Base-by-base conservation (phyloP, 2,888 invertebrate species). In the Marronus borbonicus region DNA sequence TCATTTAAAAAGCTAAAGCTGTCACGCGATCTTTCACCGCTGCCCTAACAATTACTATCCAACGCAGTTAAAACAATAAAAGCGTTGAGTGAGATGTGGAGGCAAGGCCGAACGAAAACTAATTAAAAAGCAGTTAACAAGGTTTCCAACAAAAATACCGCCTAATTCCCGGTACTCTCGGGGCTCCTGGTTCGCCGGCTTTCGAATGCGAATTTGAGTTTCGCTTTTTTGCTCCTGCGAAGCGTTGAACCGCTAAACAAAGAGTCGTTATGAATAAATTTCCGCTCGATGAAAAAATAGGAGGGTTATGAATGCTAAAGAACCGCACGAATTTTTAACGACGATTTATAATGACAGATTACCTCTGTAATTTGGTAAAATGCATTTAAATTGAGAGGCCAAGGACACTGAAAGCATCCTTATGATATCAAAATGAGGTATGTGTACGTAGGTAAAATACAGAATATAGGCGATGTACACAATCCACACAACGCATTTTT, bases 111-210 rank as follows among this genome's bases (percentile, higher is more conserved):
- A 70, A 58, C 58, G 39, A 72, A 72, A 72, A 72, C 72, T 72
- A 72, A 72, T 72, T 72, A 72, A 72, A 72, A 58, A 55, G 55
- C 70, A 58, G 55, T 70, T 70, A 70, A 70, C 55, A 31, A 36
- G 55, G 20, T 36, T 31, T 70, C 58, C n/a, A 70, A 55, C 69
- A 55, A 68, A 68, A 68, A 68, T 68, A 68, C 49, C 66, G 66
- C 17, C 66, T 68, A 70, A 55, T 70, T 66, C 66, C 14, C 36
- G 12, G 8, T 44, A 44, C 12, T 44, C 8, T 12, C 44, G 8
- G 44, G 44, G 12, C 44, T 44, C 12, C 44, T 2, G 8, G 44
- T 44, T 44, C 64, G 36, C 28, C 52, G 50, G 69, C 39, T 24
- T 24, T 7, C 17, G 17, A 31, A 69, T n/a, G 50, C 69, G 28